Percentiles rank a stretch among this genome's conserved stretches.
phyloP scores from a whole-genome alignment of 1,140 invertebrate genomes.

The Hyles euphorbiae region DNA sequence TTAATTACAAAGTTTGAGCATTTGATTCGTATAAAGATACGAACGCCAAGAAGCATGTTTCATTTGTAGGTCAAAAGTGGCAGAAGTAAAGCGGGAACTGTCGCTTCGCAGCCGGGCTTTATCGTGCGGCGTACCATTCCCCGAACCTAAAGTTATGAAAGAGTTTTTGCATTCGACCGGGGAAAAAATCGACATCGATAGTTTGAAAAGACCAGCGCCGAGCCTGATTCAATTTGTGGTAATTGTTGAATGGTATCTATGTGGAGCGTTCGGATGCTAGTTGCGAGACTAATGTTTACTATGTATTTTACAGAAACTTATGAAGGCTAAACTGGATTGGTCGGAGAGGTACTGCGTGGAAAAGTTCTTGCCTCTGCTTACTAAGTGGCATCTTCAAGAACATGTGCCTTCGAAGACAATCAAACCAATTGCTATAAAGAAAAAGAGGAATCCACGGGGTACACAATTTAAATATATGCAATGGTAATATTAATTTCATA shows the following conservation, averaged over 20 bases:
- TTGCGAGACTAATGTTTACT: neutral
- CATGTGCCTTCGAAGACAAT: slow-evolving; percentile 42
- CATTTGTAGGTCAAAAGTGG: slow-evolving; percentile 75
- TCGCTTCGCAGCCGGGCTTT: slow-evolving; percentile 82
- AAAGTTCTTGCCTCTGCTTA: slow-evolving; percentile 86
- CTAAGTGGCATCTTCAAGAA: slow-evolving; percentile 73
- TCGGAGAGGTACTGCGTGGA: slow-evolving; percentile 84
- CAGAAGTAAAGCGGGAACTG: slow-evolving; percentile 81
- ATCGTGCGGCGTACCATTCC: slow-evolving; percentile 78
- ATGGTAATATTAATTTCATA: too few species aligned
- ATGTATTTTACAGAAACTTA: slow-evolving; percentile 76
- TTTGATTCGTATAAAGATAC: too few species aligned
- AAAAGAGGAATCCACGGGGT: slow-evolving; percentile 77
- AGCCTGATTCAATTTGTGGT: slow-evolving; percentile 82
- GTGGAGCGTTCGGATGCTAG: neutral
- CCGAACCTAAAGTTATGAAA: slow-evolving; percentile 83
- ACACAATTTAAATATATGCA: neutral
- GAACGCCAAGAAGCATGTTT: neutral
- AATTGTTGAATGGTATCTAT: slow-evolving; percentile 27
- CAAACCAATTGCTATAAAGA: slow-evolving; percentile 48
- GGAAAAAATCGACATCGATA: slow-evolving; percentile 65
- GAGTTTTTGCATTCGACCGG: slow-evolving; percentile 80
- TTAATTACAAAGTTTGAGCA: too few species aligned
- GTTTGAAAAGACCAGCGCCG: slow-evolving; percentile 78
- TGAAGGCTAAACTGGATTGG: slow-evolving; percentile 82